Evolutionary conservation across 2,888 invertebrate genomes (phyloP).

Genomic region (Nineta flava): DNA sequence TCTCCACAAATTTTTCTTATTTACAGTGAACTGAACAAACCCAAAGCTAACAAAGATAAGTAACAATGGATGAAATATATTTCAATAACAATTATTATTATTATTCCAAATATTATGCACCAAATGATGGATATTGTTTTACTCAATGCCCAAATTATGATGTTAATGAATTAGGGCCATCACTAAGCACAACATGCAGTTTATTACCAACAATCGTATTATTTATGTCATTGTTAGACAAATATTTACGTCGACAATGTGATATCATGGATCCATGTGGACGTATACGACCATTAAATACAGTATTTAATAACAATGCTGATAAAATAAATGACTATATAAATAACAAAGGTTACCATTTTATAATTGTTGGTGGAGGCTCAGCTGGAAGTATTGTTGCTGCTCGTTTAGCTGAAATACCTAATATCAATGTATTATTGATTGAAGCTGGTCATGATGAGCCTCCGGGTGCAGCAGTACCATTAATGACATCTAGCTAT

Average conservation of each 20-base stretch:
- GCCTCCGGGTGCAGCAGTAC: constrained; percentile 37
- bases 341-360: constrained; percentile 41
- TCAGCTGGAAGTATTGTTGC: constrained; percentile 49
- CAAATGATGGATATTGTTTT: no score
- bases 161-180: constrained; percentile 30
- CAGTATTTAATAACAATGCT: no score
- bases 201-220: constrained; percentile 37
- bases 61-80: no score
- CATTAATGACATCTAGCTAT: constrained; percentile 51
- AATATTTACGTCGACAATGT: constrained; percentile 40
- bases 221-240: constrained; percentile 48
- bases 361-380: constrained; percentile 49
- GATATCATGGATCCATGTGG: constrained; percentile 41
- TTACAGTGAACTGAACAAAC: no score
- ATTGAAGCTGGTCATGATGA: constrained; percentile 59
- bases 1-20: no score
- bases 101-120: no score
- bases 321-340: constrained; percentile 15
- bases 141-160: no score
- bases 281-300: constrained; percentile 28
- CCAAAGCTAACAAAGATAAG: no score
- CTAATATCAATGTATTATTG: constrained; percentile 51
- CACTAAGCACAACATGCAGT: constrained; percentile 37
- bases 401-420: constrained; percentile 43
- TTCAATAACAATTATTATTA: no score